phyloP scores from a whole-genome alignment of 2,888 invertebrate species.

The Nesidiocoris tenuis region DNA sequence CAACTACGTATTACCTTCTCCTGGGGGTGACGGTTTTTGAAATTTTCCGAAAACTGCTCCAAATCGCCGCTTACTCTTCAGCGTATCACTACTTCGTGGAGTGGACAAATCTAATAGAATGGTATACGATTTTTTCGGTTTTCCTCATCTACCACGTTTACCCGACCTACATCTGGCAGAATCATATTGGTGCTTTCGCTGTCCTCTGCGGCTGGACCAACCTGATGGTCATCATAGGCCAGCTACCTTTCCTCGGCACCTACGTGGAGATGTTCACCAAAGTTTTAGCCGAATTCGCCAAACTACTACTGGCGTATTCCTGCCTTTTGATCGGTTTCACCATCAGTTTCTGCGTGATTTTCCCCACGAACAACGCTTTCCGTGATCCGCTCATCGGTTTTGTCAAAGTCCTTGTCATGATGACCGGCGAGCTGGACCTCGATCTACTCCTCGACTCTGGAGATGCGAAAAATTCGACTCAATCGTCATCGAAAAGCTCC shows the following conservation, averaged over 20 bases:
- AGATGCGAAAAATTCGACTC: slow-evolving; percentile 24
- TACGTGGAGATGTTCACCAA: slow-evolving; percentile 90
- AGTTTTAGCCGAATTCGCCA: slow-evolving; percentile 83
- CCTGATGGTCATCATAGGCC: slow-evolving; percentile 87
- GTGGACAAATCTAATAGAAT: slow-evolving; percentile 82
- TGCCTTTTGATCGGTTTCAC: slow-evolving; percentile 83
- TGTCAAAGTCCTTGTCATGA: slow-evolving; percentile 83
- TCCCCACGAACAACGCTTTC: slow-evolving; percentile 77
- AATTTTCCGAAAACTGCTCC: slow-evolving; percentile 76
- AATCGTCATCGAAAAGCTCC: neutral
- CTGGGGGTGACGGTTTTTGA: slow-evolving; percentile 77
- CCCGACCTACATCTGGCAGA: slow-evolving; percentile 80
- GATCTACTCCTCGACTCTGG: slow-evolving; percentile 72
- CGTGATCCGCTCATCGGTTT: slow-evolving; percentile 82
- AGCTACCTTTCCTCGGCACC: slow-evolving; percentile 81
- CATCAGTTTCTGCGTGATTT: slow-evolving; percentile 84
- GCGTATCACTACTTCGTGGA: slow-evolving; percentile 79
- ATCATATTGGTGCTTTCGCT: slow-evolving; percentile 82
- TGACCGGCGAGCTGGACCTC: slow-evolving; percentile 82
- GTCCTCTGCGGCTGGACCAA: slow-evolving; percentile 85
- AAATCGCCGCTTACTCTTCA: slow-evolving; percentile 77
- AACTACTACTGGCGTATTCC: slow-evolving; percentile 80
- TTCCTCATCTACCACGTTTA: slow-evolving; percentile 80
- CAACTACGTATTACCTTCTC: slow-evolving; percentile 64
- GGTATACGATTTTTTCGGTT: slow-evolving; percentile 82